phyloP scores from a whole-genome alignment of 2,888 invertebrate species.

The Cremastinae sp. region DNA sequence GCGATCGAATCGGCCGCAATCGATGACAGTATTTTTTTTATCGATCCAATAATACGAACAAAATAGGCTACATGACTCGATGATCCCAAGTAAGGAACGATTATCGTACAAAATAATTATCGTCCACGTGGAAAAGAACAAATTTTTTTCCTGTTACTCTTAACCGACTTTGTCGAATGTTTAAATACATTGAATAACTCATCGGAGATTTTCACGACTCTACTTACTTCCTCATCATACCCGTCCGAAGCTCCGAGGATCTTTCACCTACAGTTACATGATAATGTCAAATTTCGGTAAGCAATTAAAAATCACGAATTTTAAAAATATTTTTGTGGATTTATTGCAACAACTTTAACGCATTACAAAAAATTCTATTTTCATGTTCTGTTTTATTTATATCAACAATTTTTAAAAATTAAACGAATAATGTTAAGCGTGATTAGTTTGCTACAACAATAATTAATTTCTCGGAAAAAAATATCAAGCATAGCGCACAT shows the following conservation, averaged over 20 bases:
- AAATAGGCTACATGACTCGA: slow-evolving; percentile 44
- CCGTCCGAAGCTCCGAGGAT: background rate
- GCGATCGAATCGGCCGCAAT: slow-evolving; percentile 38
- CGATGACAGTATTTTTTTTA: slow-evolving; percentile 59
- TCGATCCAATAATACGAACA: slow-evolving; percentile 37
- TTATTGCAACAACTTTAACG: no score
- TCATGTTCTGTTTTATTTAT: no score
- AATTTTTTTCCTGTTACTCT: slow-evolving; percentile 34
- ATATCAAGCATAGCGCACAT: no score
- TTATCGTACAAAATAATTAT: slow-evolving; percentile 46
- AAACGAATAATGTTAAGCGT: no score
- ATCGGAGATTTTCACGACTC: slow-evolving; percentile 37
- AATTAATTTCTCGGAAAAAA: no score
- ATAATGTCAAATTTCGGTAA: slow-evolving; percentile 1
- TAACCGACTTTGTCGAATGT: slow-evolving; percentile 52
- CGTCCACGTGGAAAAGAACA: slow-evolving; percentile 33
- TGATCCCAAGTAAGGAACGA: slow-evolving; percentile 23
- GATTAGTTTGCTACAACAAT: no score
- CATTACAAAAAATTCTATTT: no score
- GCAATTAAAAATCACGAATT: background rate
- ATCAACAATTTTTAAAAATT: no score
- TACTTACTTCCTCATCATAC: slow-evolving; percentile 30
- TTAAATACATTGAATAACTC: slow-evolving; percentile 58
- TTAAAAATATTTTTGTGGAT: no score
- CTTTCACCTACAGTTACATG: background rate